A percentile compares a stretch with the other conserved stretches of the same genome.
phyloP scores from a whole-genome alignment of 2,797 vertebrate genomes.

The Premnoplex brunnescens region DNA sequence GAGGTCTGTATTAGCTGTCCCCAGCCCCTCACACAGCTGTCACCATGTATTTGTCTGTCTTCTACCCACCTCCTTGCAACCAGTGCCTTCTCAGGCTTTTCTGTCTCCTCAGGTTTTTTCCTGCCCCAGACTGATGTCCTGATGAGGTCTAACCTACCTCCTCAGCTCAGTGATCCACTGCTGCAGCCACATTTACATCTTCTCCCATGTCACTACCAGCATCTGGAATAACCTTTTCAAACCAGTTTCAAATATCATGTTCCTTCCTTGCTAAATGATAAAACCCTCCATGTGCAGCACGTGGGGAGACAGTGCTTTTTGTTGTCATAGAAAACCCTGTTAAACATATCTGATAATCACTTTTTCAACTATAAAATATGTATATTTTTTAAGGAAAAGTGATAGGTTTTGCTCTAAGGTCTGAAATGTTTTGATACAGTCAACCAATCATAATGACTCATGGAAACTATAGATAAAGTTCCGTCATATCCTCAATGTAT shows the following conservation, averaged over 20 bases:
- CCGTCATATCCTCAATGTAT: neutral
- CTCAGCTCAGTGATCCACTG: neutral
- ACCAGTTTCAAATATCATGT: neutral
- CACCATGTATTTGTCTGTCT: neutral
- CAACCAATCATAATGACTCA: fast-evolving
- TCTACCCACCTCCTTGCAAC: neutral
- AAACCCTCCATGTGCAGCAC: neutral
- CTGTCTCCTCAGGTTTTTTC: neutral
- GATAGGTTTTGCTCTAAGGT: neutral
- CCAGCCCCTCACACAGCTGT: neutral
- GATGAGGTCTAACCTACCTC: neutral
- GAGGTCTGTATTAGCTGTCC: neutral
- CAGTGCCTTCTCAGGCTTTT: neutral
- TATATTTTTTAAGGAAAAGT: neutral
- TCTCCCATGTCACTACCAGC: neutral
- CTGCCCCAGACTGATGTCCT: neutral
- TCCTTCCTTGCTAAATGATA: neutral
- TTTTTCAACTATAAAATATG: neutral
- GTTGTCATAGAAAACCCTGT: neutral
- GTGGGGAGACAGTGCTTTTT: neutral
- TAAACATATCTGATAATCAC: neutral
- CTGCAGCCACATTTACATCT: neutral
- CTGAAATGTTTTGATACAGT: neutral
- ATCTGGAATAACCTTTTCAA: neutral
- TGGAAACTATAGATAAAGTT: neutral